phyloP scores from a whole-genome alignment of 2,113 vertebrate genomes.

The Melanocharis versteri region DNA sequence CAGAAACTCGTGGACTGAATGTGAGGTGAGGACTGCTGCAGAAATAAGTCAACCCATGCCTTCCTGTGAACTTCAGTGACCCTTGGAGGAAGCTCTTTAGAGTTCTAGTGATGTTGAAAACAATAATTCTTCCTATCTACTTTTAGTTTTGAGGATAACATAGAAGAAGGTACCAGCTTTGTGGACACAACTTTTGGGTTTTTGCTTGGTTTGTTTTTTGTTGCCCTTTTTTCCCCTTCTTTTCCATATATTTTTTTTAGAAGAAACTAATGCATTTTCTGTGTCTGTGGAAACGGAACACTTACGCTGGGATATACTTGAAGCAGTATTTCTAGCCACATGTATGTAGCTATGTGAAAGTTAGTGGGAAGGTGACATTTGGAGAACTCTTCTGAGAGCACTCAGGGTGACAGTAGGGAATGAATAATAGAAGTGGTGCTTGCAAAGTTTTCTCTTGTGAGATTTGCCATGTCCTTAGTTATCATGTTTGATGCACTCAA shows the following conservation, averaged over 20 bases:
- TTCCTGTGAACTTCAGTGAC: background rate
- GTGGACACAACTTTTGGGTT: background rate
- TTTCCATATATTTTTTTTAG: background rate
- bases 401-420: conserved; percentile 32
- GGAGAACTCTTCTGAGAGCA: conserved; percentile 36
- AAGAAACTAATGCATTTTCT: conserved; percentile 51
- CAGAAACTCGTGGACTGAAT: background rate
- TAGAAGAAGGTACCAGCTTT: background rate
- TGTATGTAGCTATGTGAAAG: background rate
- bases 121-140: background rate
- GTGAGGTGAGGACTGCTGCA: background rate
- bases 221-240: background rate
- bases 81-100: background rate
- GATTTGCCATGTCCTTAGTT: background rate
- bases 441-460: conserved; percentile 22
- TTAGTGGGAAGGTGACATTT: conserved; percentile 43
- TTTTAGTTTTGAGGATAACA: background rate
- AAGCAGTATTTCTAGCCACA: background rate
- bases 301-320: background rate
- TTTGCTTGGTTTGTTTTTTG: background rate
- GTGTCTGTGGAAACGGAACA: background rate
- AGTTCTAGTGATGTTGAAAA: background rate
- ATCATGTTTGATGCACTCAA: background rate
- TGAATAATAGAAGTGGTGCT: conserved; percentile 49
- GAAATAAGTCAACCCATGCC: background rate